Base-by-base conservation (phyloP, 2,888 invertebrate genomes). In the Eupithecia exiguata region DNA sequence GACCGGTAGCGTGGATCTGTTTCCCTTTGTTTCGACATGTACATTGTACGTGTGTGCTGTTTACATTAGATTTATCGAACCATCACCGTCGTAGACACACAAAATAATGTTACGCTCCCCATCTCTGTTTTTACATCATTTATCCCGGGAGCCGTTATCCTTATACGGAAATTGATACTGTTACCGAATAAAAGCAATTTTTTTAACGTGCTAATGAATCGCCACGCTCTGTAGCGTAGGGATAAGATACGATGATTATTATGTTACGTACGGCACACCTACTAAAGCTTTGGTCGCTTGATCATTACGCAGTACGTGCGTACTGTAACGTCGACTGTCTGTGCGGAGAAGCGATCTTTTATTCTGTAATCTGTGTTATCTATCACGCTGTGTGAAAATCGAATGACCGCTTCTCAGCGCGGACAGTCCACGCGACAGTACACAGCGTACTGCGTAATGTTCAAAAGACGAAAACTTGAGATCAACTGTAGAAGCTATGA, bases 11-110 rank as follows among this genome's bases (percentile, higher is more conserved):
- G 80, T 77, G 79, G 74, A 83, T 82, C 83, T 74, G 80, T 82
- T 82, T 80, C 72, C 78, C 76, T 85, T 85, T 85, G 85, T 86
- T 86, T 83, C 82, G 77, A 38, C 63, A 36, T 65, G 63, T 38
- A 65, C 78, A 80, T 81, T 83, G 81, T 84, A 84, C 74, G 75
- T 78, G 82, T 83, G 82, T 86, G 85, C 82, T 89, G 87, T 90
- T 89, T 89, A 86, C 87, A 86, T 90, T 88, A 89, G 88, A 90
- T 89, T 90, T 89, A 90, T 87, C 83, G 80, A 72, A 79, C 80
- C 85, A 78, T 82, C 83, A 80, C 84, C 81, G 82, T 78, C 82
- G 83, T 79, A 79, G 84, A 87, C 85, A 87, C 83, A 80, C 84
- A 84, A 88, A 89, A 90, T 90, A 87, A 87, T 85, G 85, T 89